These are phyloP conservation scores for Eurosta solidaginis DNA, from an alignment of 1,140 invertebrate species.

Conservation along the genomic window DNA sequence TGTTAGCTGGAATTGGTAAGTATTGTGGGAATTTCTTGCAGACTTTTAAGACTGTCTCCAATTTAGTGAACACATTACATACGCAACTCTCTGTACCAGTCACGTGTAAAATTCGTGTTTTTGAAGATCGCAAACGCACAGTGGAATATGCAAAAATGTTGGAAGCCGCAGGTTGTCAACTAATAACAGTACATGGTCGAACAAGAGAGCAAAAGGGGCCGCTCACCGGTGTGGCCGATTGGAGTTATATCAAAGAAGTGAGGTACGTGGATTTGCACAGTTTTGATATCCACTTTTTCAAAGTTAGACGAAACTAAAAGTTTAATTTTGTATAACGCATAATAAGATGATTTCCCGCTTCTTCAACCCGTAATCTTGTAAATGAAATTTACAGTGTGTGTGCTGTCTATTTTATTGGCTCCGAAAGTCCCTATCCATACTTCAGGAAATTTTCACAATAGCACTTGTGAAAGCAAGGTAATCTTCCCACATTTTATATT, in stretches of 20 bases:
- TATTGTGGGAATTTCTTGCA: not conserved
- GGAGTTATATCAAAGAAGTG: conserved; percentile 90
- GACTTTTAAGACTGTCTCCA: not conserved
- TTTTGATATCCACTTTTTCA: too few species aligned
- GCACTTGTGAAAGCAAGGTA: too few species aligned
- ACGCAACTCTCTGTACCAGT: conserved; percentile 80
- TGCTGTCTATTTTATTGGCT: too few species aligned
- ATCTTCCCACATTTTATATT: too few species aligned
- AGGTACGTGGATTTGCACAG: conserved; percentile 69
- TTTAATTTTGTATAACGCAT: not conserved
- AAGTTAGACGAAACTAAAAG: not conserved
- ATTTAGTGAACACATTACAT: conserved; percentile 72
- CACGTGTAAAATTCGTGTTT: conserved; percentile 95
- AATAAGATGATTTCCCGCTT: too few species aligned
- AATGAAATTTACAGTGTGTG: too few species aligned
- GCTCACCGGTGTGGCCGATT: conserved; percentile 91
- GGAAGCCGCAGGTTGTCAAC: conserved; percentile 87
- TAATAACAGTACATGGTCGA: conserved; percentile 94
- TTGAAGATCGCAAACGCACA: conserved; percentile 85
- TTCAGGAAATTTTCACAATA: too few species aligned
- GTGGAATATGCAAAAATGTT: conserved; percentile 93
- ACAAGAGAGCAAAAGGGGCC: conserved; percentile 95
- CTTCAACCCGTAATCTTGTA: too few species aligned
- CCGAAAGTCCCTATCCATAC: too few species aligned
- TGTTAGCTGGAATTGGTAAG: conserved; percentile 81